phyloP scores from a whole-genome alignment of 2,113 vertebrate genomes.

The Meles meles region DNA sequence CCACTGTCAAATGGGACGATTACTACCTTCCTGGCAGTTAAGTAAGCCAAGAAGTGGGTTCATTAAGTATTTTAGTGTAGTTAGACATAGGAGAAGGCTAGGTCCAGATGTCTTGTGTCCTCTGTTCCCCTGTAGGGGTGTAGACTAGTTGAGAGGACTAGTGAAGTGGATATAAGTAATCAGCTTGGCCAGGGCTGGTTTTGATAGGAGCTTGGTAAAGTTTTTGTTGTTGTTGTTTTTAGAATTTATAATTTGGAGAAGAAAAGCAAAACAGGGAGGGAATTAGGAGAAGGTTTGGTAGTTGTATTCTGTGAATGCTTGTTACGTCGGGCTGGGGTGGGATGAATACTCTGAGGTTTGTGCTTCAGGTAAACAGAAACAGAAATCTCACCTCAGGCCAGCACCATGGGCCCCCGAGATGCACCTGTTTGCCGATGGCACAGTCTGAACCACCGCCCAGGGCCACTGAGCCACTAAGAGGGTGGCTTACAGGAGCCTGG shows the following conservation, averaged over 20 bases:
- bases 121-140: too few species aligned
- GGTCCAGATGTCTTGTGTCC: too few species aligned
- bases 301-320: neutral
- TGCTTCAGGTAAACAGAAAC: neutral
- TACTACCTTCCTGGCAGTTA: neutral
- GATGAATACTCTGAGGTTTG: neutral
- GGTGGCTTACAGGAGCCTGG: neutral
- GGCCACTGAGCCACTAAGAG: neutral
- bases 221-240: neutral
- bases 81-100: neutral
- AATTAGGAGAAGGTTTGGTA: neutral
- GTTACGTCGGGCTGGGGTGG: too few species aligned
- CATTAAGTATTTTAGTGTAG: neutral
- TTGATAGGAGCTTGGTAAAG: neutral
- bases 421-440: neutral
- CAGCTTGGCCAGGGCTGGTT: neutral
- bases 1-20: neutral
- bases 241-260: neutral
- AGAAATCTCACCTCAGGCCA: neutral
- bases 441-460: neutral
- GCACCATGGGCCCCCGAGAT: rapidly evolving
- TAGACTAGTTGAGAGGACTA: neutral
- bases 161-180: neutral
- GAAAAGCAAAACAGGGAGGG: neutral
- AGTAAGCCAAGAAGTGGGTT: too few species aligned